Conservation (phyloP, 2,888 invertebrate genomes). For the Druceiella hillmani region DNA sequence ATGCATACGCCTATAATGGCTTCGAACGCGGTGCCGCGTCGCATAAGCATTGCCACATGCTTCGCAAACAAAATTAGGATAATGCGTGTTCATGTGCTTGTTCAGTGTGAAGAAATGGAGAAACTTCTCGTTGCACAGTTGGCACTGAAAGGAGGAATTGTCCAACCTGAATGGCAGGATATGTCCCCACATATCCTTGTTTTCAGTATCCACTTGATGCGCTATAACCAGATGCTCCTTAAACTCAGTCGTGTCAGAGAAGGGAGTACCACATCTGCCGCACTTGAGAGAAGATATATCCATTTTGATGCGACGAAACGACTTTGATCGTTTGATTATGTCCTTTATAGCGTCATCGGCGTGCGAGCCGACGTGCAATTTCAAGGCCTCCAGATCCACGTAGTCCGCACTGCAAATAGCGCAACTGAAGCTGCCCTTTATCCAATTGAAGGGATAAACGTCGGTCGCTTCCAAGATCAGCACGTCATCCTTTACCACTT, state of each 20-base stretch:
- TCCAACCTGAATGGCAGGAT: no score
- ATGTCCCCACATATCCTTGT: no score
- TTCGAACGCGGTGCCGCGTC: constrained; percentile 1
- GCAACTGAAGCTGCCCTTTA: constrained; percentile 40
- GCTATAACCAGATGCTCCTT: constrained; percentile 35
- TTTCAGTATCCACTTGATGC: constrained; percentile 36
- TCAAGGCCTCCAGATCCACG: constrained; percentile 40
- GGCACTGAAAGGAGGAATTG: no score
- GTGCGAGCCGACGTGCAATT: constrained; percentile 34
- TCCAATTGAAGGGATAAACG: no score
- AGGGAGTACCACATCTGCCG: constrained; percentile 33
- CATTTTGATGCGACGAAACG: constrained; percentile 43
- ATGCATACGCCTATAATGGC: constrained; percentile 2
- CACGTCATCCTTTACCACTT: no score
- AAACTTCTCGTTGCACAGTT: no score
- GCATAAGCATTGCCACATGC: constrained; percentile 1
- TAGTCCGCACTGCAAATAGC: constrained; percentile 39
- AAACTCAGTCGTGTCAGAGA: constrained; percentile 33
- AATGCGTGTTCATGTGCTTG: constrained; percentile 1
- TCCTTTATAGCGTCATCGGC: constrained; percentile 33
- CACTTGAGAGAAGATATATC: constrained; percentile 37
- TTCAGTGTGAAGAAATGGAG: not conserved
- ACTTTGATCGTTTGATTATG: constrained; percentile 39
- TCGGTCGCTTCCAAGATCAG: no score
- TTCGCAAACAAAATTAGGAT: constrained; percentile 1